A percentile compares a stretch with the other conserved stretches of the same genome.
phyloP scores from a whole-genome alignment of 2,797 vertebrate species.

The Pantherophis alleghaniensis region DNA sequence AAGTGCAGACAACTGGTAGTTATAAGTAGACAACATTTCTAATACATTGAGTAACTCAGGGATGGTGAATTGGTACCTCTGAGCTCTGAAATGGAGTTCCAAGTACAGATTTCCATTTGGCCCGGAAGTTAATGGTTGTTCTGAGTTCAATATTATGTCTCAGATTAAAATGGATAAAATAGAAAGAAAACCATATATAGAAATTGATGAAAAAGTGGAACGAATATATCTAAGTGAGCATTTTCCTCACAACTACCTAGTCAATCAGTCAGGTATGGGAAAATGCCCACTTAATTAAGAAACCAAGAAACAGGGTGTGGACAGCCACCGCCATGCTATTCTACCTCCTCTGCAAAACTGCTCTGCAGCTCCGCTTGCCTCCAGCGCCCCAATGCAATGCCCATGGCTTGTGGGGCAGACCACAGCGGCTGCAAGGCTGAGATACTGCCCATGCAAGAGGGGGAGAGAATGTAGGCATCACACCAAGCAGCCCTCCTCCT shows the following conservation, averaged over 20 bases:
- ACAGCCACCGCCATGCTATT: too few relatives aligned
- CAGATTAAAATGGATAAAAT: neutral
- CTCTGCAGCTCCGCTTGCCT: too few relatives aligned
- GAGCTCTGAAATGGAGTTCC: too few relatives aligned
- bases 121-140: neutral
- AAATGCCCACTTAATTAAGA: neutral
- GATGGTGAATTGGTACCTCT: neutral
- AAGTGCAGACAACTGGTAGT: neutral
- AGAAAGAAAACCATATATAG: neutral
- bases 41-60: neutral
- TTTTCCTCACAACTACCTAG: too few relatives aligned
- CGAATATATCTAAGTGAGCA: neutral
- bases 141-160: neutral
- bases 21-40: neutral
- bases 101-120: neutral
- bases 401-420: too few relatives aligned
- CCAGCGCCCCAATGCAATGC: too few relatives aligned
- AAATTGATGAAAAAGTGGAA: neutral
- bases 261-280: neutral
- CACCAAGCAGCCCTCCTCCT: too few relatives aligned
- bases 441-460: too few relatives aligned
- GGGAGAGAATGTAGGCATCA: too few relatives aligned
- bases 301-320: neutral
- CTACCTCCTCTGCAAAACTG: too few relatives aligned
- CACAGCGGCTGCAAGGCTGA: too few relatives aligned